Base-by-base conservation (phyloP, 2,797 vertebrate species). In the Miichthys miiuy region DNA sequence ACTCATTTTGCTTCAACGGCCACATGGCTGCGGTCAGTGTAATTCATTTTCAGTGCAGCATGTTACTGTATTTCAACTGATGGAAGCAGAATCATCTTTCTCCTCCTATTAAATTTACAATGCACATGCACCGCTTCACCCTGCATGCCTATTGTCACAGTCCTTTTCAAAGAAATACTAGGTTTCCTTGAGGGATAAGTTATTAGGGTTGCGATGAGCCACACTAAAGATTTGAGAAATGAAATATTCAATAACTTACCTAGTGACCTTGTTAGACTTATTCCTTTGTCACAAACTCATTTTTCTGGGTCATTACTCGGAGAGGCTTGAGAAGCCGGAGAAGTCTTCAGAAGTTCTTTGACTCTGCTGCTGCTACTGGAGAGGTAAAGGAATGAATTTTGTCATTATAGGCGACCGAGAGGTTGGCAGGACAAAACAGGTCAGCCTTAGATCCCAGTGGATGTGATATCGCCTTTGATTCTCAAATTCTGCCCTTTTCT, bases 361-460 rank as follows among this genome's bases (percentile, higher is more conserved):
- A 88, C 70, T 75, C 30, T 25, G 34, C 65, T 65, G 42, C 50
- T 54, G 46, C 46, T 55, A 42, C 41, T 55, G 60, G 25, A 57
- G 50, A 75, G 23, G 47, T 74, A 58, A 56, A 52, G 30, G 25
- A 21, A 79, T 1, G 17, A 46, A 70, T 52, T 85, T 69, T 63
- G 56, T 82, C 72, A 81, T 81, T 71, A 72, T 60, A 70, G 52
- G 42, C 72, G 55, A 82, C 68, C 68, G 44, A 63, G 47, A 77
- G 63, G 42, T 65, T 64, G 72, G 62, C 38, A 64, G 75, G 34
- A 64, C 34, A 70, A 56, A 61, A 68, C 25, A 60, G 65, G 38
- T 20, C 30, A 18, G 62, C 47, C n/a, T 74, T 71, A 62, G 60
- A 73, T 73, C 62, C 51, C 23, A 65, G 21, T n/a, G 64, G 70